phyloP scores from a whole-genome alignment of 2,797 vertebrate species.

The Enteromius trimaculatus region DNA sequence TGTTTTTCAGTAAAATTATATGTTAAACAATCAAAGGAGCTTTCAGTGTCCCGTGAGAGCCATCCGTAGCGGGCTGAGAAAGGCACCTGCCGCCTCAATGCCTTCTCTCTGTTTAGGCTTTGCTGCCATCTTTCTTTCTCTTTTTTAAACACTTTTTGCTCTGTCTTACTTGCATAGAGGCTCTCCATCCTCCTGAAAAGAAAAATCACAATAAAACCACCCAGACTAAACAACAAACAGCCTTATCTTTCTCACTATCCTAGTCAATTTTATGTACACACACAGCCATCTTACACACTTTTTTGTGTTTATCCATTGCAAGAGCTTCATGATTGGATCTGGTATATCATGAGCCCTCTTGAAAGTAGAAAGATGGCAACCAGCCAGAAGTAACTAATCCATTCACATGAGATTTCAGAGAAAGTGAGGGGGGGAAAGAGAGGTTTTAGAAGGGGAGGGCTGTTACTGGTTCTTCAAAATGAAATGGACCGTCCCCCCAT shows the following conservation, averaged over 20 bases:
- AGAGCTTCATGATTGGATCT: conserved; percentile 72
- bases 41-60: conserved; percentile 75
- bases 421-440: conserved; percentile 60
- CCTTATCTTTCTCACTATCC: conserved; percentile 14
- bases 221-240: conserved; percentile 31
- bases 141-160: conserved; percentile 5
- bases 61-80: conserved; percentile 57
- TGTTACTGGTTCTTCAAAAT: conserved; percentile 61
- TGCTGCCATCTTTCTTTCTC: neutral
- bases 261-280: conserved; percentile 33
- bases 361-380: conserved; percentile 71
- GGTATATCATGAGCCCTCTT: conserved; percentile 73
- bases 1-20: conserved; percentile 73
- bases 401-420: conserved; percentile 59
- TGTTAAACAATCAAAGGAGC: conserved; percentile 82
- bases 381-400: conserved; percentile 79
- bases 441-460: conserved; percentile 60
- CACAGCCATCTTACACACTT: conserved; percentile 58
- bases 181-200: neutral
- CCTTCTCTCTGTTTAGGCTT: conserved; percentile 62
- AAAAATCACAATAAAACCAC: neutral
- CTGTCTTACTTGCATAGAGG: conserved; percentile 10
- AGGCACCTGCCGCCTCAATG: conserved; percentile 73
- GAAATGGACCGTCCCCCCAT: conserved; percentile 66
- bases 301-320: conserved; percentile 65